A percentile compares a stretch with the other conserved stretches of the same genome.
phyloP scores from a whole-genome alignment of 1,140 invertebrate species.

The Apis laboriosa region DNA sequence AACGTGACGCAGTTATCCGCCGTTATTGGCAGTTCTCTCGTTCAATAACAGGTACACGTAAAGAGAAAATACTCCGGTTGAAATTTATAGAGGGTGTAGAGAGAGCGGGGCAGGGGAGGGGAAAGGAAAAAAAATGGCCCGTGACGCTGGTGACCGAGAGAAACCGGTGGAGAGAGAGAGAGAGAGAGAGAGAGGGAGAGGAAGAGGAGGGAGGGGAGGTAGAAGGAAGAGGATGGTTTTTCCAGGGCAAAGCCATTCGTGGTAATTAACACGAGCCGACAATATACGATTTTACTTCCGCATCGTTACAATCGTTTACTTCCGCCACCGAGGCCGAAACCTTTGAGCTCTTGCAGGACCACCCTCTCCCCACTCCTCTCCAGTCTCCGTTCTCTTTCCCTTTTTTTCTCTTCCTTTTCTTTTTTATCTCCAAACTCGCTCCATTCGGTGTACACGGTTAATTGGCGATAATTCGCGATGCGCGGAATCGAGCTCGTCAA shows the following conservation, averaged over 20 bases:
- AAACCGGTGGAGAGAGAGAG: neutral
- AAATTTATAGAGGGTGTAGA: conserved; percentile 52
- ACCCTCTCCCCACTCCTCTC: neutral
- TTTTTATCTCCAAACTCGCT: too few species aligned
- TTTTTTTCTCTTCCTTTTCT: neutral
- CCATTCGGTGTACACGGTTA: neutral
- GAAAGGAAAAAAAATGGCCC: neutral
- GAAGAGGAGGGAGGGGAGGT: neutral
- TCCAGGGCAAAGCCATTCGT: conserved; percentile 49
- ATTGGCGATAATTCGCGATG: conserved; percentile 19
- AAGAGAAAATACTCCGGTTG: conserved; percentile 61
- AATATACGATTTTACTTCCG: conserved; percentile 56
- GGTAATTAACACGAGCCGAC: conserved; percentile 53
- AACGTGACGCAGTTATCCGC: conserved; percentile 75
- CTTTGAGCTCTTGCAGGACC: conserved; percentile 31
- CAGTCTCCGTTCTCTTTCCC: neutral
- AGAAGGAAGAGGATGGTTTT: conserved; percentile 7
- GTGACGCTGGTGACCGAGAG: conserved; percentile 23
- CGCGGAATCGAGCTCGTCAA: conserved; percentile 4
- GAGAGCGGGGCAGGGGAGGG: neutral
- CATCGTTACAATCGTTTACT: conserved; percentile 54
- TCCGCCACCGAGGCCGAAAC: conserved; percentile 39
- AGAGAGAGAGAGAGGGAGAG: neutral
- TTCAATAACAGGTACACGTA: conserved; percentile 75
- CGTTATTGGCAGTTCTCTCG: conserved; percentile 78